Percentiles rank a stretch among this genome's conserved stretches.
phyloP scores from a whole-genome alignment of 2,888 invertebrate genomes.

The Troilus luridus region DNA sequence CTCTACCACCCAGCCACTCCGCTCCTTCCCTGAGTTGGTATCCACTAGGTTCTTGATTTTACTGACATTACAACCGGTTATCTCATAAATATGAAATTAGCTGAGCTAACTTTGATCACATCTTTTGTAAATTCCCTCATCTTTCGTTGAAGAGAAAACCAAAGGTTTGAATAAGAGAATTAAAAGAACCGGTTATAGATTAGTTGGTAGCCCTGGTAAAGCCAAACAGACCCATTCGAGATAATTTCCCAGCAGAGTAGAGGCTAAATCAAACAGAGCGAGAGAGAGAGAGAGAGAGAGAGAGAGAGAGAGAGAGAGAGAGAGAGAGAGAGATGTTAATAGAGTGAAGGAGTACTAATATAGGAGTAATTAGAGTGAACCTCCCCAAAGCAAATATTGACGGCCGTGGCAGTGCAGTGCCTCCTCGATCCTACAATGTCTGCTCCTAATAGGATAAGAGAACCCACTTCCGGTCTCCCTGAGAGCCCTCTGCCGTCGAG shows the following conservation, averaged over 20 bases:
- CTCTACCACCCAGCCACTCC: too few species aligned
- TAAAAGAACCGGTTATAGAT: not conserved
- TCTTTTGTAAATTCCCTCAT: not conserved
- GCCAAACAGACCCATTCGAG: not conserved
- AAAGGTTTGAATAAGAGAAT: not conserved
- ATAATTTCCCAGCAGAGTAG: constrained; percentile 33
- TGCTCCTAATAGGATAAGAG: not conserved
- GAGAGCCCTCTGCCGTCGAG: not conserved
- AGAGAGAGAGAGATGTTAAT: not conserved
- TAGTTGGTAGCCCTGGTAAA: not conserved
- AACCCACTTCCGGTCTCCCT: not conserved
- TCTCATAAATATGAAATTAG: too few species aligned
- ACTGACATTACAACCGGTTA: too few species aligned
- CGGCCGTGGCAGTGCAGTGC: not conserved
- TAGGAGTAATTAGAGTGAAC: constrained; percentile 23
- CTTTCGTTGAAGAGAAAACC: too few species aligned
- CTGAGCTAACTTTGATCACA: too few species aligned
- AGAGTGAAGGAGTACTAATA: constrained; percentile 21
- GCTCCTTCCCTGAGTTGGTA: too few species aligned
- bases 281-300: not conserved
- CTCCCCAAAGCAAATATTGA: constrained; percentile 18
- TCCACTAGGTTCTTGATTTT: too few species aligned
- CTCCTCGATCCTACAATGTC: not conserved
- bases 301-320: not conserved
- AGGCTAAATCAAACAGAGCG: not conserved